These are phyloP conservation scores for Leucoma salicis DNA, from an alignment of 2,888 invertebrate species.

Conservation along the genomic window DNA sequence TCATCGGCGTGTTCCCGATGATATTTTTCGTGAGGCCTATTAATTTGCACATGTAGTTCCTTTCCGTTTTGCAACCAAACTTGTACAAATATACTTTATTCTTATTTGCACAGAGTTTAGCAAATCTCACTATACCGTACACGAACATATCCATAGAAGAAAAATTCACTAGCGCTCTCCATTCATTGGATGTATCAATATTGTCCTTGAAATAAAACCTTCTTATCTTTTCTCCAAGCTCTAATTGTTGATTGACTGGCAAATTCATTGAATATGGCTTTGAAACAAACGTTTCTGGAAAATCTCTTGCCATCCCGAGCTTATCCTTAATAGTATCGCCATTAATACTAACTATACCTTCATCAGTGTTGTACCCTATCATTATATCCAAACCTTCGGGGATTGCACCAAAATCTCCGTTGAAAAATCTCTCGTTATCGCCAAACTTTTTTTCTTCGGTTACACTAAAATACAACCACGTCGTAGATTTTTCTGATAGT, in stretches of 20 bases:
- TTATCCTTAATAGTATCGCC: slow-evolving; percentile 14
- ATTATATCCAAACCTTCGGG: slow-evolving; percentile 83
- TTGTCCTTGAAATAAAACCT: slow-evolving; percentile 34
- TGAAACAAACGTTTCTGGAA: slow-evolving; percentile 34
- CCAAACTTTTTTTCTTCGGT: slow-evolving; percentile 37
- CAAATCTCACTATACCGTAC: slow-evolving; percentile 29
- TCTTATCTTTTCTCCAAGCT: slow-evolving; percentile 36
- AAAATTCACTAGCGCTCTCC: slow-evolving; percentile 30
- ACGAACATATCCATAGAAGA: slow-evolving; percentile 30
- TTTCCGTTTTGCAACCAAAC: slow-evolving; percentile 43
- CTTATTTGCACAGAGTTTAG: slow-evolving; percentile 30
- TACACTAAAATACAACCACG: slow-evolving; percentile 22
- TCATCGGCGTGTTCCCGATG: slow-evolving; percentile 17
- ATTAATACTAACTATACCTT: slow-evolving; percentile 67
- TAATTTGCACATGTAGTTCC: slow-evolving; percentile 32
- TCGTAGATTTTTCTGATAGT: slow-evolving; percentile 10
- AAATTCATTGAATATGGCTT: slow-evolving; percentile 22
- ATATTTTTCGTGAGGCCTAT: slow-evolving; percentile 9
- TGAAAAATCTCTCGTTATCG: slow-evolving; percentile 36
- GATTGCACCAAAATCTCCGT: slow-evolving; percentile 57
- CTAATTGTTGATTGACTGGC: slow-evolving; percentile 29
- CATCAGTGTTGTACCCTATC: slow-evolving; percentile 85
- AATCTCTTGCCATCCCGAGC: slow-evolving; percentile 26
- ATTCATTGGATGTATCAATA: slow-evolving; percentile 18
- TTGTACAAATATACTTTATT: slow-evolving; percentile 43